Evolutionary conservation across 2,113 vertebrate species (phyloP).

Genomic region (Perca fluviatilis): DNA sequence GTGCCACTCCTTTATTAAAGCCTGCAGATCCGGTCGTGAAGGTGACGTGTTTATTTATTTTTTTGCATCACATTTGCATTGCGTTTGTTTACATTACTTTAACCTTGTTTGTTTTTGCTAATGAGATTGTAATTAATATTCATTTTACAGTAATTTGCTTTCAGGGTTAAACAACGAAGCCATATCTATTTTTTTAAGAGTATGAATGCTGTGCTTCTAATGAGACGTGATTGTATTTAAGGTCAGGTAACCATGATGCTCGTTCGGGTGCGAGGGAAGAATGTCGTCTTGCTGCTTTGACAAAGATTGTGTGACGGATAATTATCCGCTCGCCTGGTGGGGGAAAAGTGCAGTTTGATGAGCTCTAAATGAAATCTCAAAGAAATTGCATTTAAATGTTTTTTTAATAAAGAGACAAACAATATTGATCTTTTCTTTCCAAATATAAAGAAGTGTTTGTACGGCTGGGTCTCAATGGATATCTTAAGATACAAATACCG

Average conservation of each 20-base stretch:
- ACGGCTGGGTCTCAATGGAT: background rate
- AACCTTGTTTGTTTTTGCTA: too few species aligned
- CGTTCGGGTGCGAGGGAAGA: background rate
- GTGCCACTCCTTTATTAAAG: background rate
- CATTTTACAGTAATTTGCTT: background rate
- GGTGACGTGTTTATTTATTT: background rate
- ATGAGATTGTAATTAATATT: too few species aligned
- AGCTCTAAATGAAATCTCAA: background rate
- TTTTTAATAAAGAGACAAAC: conserved; percentile 18
- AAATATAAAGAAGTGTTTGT: background rate
- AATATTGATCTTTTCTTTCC: background rate
- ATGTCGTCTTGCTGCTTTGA: background rate
- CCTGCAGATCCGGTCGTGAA: background rate
- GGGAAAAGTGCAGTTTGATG: background rate
- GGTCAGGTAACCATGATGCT: background rate
- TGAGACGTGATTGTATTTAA: background rate
- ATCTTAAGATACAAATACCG: background rate
- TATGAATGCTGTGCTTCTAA: background rate
- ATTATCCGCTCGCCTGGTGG: background rate
- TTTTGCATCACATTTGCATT: too few species aligned
- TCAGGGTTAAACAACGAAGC: background rate
- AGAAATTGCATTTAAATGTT: background rate
- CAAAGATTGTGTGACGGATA: background rate
- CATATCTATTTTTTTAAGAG: too few species aligned
- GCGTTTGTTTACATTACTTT: background rate